These are phyloP conservation scores for Heliconius aoede DNA, from an alignment of 2,888 invertebrate species.

Conservation along the genomic window DNA sequence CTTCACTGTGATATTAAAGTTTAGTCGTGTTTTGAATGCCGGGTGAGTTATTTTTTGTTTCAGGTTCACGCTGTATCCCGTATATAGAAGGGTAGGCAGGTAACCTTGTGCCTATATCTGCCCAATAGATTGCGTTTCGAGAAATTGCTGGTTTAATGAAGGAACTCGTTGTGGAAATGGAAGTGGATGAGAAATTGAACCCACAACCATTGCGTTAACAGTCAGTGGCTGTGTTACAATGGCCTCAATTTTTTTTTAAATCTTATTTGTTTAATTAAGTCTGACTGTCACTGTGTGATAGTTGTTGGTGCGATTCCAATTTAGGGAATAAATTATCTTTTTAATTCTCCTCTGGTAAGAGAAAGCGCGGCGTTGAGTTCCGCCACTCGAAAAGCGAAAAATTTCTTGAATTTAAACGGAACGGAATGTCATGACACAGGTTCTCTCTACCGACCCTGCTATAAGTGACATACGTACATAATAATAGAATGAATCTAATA, in stretches of 20 bases:
- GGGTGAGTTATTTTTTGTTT: conserved; percentile 62
- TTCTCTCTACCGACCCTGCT: background rate
- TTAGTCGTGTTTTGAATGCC: conserved; percentile 84
- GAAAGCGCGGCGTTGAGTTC: too few species aligned
- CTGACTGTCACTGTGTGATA: background rate
- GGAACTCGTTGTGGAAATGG: too few species aligned
- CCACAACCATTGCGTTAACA: background rate
- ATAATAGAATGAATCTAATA: background rate
- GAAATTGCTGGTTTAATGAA: too few species aligned
- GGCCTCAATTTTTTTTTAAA: background rate
- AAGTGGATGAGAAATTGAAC: background rate
- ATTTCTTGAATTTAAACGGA: too few species aligned
- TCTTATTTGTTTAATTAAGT: background rate
- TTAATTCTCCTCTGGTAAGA: background rate
- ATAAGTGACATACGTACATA: too few species aligned
- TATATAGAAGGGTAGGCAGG: background rate
- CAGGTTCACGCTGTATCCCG: background rate
- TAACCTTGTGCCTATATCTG: too few species aligned
- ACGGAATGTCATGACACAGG: background rate
- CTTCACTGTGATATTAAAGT: conserved; percentile 88
- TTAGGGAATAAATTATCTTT: too few species aligned
- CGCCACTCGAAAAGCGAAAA: too few species aligned
- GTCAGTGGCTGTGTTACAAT: too few species aligned
- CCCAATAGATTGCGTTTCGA: too few species aligned
- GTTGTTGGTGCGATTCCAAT: background rate